A percentile compares a stretch with the other conserved stretches of the same genome.
phyloP scores from a whole-genome alignment of 2,797 vertebrate genomes.

The Galago senegalensis region DNA sequence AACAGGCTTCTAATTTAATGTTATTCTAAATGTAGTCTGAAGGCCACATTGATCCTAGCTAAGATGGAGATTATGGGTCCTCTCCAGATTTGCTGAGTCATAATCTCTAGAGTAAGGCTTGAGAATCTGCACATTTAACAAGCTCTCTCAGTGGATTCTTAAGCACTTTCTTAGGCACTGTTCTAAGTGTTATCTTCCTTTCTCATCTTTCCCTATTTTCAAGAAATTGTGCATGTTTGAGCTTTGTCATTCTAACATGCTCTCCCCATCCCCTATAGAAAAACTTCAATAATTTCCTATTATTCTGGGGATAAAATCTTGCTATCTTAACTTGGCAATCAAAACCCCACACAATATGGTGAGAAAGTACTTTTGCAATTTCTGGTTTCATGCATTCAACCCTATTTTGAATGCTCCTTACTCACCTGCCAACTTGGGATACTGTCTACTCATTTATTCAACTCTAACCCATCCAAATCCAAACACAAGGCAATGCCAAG shows the following conservation, averaged over 20 bases:
- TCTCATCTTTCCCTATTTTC: conserved; percentile 24
- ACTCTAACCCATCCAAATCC: neutral
- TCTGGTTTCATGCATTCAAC: neutral
- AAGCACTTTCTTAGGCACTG: conserved; percentile 3
- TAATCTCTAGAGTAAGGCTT: conserved; percentile 33
- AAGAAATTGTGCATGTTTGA: conserved; percentile 15
- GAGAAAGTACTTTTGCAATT: neutral
- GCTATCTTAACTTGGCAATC: neutral
- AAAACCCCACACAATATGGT: neutral
- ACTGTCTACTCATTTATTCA: neutral
- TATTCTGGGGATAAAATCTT: conserved; percentile 25
- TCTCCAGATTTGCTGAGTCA: conserved; percentile 50
- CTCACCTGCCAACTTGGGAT: neutral
- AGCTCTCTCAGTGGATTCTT: conserved; percentile 37
- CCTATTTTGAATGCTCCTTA: neutral
- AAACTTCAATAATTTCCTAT: neutral
- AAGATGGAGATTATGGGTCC: conserved; percentile 49
- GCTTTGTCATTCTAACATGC: neutral
- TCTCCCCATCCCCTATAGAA: neutral
- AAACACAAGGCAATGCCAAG: neutral
- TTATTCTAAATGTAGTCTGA: conserved; percentile 57
- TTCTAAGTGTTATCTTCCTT: conserved; percentile 52
- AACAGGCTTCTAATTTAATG: conserved; percentile 56
- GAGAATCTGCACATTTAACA: conserved; percentile 46
- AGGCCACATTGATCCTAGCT: conserved; percentile 43